phyloP scores from a whole-genome alignment of 1,140 invertebrate species.

The Thaumatotibia leucotreta region DNA sequence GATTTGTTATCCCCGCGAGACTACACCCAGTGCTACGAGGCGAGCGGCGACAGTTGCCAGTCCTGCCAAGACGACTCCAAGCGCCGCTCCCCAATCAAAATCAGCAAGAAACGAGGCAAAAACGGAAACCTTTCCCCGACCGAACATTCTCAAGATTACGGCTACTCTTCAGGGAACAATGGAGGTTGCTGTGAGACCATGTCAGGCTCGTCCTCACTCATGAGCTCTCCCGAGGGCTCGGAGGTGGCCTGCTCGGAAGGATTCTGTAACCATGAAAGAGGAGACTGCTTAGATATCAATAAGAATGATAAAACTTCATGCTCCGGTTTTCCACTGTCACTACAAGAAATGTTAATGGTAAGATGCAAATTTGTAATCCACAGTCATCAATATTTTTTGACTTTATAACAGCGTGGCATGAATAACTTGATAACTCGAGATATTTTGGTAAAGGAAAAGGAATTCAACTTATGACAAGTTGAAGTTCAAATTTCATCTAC shows the following conservation, averaged over 20 bases:
- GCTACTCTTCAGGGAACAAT: slow-evolving; percentile 87
- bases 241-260: slow-evolving; percentile 90
- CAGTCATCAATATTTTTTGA: too few species aligned
- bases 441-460: too few species aligned
- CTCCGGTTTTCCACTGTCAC: slow-evolving; percentile 75
- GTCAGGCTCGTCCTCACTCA: slow-evolving; percentile 82
- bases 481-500: too few species aligned
- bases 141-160: slow-evolving; percentile 88
- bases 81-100: slow-evolving; percentile 50
- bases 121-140: slow-evolving; percentile 78
- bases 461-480: too few species aligned
- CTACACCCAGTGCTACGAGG: slow-evolving; percentile 48
- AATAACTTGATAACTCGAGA: too few species aligned
- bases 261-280: slow-evolving; percentile 86
- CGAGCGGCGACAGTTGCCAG: slow-evolving; percentile 50
- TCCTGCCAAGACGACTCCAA: slow-evolving; percentile 60
- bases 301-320: slow-evolving; percentile 67
- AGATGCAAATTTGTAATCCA: slow-evolving; percentile 36
- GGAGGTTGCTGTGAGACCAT: slow-evolving; percentile 81
- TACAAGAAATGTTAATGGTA: slow-evolving; percentile 85
- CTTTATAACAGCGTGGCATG: too few species aligned
- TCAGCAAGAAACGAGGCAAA: slow-evolving; percentile 49
- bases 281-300: slow-evolving; percentile 72
- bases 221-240: slow-evolving; percentile 88
- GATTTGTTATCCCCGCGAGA: slow-evolving; percentile 55